Base-by-base conservation (phyloP, 2,113 vertebrate genomes). In the Oryzias celebensis region DNA sequence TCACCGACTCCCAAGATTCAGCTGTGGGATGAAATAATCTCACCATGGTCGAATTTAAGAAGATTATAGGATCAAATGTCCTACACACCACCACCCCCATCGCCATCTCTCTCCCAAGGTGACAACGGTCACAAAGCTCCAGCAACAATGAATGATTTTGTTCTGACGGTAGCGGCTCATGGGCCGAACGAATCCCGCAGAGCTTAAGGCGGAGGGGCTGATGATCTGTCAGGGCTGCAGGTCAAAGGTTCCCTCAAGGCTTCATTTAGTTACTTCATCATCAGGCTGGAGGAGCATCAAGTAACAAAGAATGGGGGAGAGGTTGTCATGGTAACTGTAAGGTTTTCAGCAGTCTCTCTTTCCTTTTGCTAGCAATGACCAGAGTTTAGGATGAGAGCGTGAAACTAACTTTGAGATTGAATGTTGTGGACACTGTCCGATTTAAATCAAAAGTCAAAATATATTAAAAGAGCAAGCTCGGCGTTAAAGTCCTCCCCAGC, bases 1-100 rank as follows among this genome's bases (percentile, higher is more conserved):
- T 68, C 68, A 53, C 45, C 41, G 62, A 60, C 49, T 50, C 60
- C 36, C 56, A 67, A 79, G 76, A 75, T 55, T 77, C 72, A 82
- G 75, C 78, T 44, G 24, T 62, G 64, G 74, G 69, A 85, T 78
- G 62, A 86, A 86, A 89, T 86, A 86, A 88, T 90, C 83, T 77
- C 76, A 85, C 72, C 79, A 70, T 77, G 77, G 54, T 80, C 73
- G 79, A 87, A 85, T 83, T 84, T 64, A 75, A 82, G 77, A 73
- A 85, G 86, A 85, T 90, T 90, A 89, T 43, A 18, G 72, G 75
- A 81, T 82, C 62, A 79, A 55, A 71, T 73, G 63, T 52, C 26
- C 12, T 23, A 22, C 53, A 12, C 28, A 36, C n/a, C 62, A 7
- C 22, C 28, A 15, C n/a, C 58, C 45, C 6, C 14, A 14, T 48